Conservation (phyloP, 2,888 invertebrate species). For the Cylloceria caligata region DNA sequence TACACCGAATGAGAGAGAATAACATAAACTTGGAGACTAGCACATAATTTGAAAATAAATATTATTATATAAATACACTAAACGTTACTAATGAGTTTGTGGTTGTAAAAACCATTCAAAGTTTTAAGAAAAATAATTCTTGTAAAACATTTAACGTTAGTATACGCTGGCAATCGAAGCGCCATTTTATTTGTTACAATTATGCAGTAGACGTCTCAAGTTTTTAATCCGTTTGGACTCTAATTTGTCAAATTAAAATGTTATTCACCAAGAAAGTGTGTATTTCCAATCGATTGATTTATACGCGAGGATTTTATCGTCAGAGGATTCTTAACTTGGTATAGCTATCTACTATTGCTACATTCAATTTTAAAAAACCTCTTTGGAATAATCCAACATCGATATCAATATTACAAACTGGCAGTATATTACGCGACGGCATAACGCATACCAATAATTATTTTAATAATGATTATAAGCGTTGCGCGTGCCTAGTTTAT, state of each 20-base stretch:
- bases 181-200: background rate
- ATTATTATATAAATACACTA: background rate
- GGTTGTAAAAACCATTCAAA: background rate
- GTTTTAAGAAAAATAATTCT: background rate
- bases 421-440: conserved; percentile 19
- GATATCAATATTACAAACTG: background rate
- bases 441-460: conserved; percentile 44
- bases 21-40: background rate
- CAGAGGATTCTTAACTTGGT: too few relatives aligned
- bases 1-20: too few relatives aligned
- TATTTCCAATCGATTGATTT: background rate
- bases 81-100: background rate
- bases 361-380: background rate
- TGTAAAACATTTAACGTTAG: background rate
- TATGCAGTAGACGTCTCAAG: background rate
- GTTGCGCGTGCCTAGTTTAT: conserved; percentile 49
- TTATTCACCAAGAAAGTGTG: background rate
- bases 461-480: conserved; percentile 47
- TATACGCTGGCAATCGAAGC: background rate
- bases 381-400: background rate
- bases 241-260: background rate
- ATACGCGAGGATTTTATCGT: background rate
- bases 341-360: background rate
- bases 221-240: background rate
- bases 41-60: background rate